Conservation (phyloP, 2,797 vertebrate genomes). For the Gymnopithys bicolor region DNA sequence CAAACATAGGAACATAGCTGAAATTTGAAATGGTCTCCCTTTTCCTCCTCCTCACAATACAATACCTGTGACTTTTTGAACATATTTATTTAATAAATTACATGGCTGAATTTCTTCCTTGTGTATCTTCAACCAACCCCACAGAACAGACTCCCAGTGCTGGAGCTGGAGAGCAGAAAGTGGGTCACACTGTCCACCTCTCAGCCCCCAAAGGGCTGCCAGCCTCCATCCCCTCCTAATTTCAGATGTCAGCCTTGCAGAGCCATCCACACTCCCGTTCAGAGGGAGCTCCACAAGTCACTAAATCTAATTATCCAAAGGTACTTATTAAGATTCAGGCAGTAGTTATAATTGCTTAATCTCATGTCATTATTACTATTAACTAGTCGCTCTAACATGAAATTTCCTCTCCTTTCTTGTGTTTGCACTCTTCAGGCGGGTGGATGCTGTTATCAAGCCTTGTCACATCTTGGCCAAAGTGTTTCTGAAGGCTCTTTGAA, state of each 20-base stretch:
- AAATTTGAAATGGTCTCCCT: background rate
- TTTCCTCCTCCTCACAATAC: background rate
- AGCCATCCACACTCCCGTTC: background rate
- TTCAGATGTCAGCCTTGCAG: background rate
- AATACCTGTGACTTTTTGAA: background rate
- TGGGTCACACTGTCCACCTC: background rate
- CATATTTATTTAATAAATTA: background rate
- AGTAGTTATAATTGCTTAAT: background rate
- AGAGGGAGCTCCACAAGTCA: background rate
- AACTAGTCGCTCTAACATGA: background rate
- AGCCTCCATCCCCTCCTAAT: background rate
- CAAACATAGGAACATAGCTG: background rate
- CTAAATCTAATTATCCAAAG: background rate
- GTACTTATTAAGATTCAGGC: background rate
- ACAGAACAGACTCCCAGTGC: background rate
- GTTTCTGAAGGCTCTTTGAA: background rate
- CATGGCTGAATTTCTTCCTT: background rate
- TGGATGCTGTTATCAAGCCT: background rate
- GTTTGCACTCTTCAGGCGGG: background rate
- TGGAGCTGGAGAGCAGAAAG: background rate
- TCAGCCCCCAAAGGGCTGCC: background rate
- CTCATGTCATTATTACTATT: background rate
- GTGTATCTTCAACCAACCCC: fast-evolving
- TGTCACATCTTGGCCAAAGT: background rate
- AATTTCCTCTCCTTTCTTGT: background rate